Evolutionary conservation across 2,888 invertebrate genomes (phyloP).

Genomic region (Drosophila stalkeri): DNA sequence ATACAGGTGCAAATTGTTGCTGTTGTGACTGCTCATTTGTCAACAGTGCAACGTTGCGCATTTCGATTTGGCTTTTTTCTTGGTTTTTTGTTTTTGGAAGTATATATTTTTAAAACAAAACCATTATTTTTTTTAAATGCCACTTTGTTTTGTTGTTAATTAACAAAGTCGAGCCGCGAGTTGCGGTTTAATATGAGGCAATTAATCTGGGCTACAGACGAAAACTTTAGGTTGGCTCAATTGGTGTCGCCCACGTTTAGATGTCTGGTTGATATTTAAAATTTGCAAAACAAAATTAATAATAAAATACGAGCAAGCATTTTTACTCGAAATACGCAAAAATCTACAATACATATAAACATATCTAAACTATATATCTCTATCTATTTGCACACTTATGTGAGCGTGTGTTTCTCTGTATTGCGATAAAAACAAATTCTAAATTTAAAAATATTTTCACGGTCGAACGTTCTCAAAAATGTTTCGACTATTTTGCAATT

Average conservation of each 20-base stretch:
- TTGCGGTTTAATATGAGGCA: slow-evolving; percentile 22
- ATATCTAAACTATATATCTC: slow-evolving; percentile 21
- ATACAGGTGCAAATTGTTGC: slow-evolving; percentile 43
- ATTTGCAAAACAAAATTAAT: slow-evolving; percentile 19
- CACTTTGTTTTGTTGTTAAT: slow-evolving; percentile 36
- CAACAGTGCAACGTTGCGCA: slow-evolving; percentile 74
- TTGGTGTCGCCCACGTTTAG: slow-evolving; percentile 53
- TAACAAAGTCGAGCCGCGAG: slow-evolving; percentile 45
- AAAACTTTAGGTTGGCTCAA: slow-evolving; percentile 44
- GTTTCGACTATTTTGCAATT: slow-evolving; percentile 47
- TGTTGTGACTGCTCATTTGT: slow-evolving; percentile 43
- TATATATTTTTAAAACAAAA: slow-evolving; percentile 57
- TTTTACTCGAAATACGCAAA: slow-evolving; percentile 12
- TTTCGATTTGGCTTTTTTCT: slow-evolving; percentile 35
- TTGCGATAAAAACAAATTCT: slow-evolving; percentile 51
- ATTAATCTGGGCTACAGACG: slow-evolving; percentile 25
- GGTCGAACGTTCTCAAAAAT: slow-evolving; percentile 59
- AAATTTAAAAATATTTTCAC: slow-evolving; percentile 69
- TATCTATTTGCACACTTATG: not conserved
- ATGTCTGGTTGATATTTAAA: slow-evolving; percentile 20
- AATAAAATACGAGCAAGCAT: slow-evolving; percentile 1
- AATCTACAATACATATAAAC: slow-evolving; percentile 5
- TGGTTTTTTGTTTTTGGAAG: slow-evolving; percentile 23
- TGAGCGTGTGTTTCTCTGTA: slow-evolving; percentile 5
- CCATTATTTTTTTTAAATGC: slow-evolving; percentile 20